These are phyloP conservation scores for Eristalinus sepulchralis DNA, from an alignment of 2,888 invertebrate genomes.

Conservation along the genomic window DNA sequence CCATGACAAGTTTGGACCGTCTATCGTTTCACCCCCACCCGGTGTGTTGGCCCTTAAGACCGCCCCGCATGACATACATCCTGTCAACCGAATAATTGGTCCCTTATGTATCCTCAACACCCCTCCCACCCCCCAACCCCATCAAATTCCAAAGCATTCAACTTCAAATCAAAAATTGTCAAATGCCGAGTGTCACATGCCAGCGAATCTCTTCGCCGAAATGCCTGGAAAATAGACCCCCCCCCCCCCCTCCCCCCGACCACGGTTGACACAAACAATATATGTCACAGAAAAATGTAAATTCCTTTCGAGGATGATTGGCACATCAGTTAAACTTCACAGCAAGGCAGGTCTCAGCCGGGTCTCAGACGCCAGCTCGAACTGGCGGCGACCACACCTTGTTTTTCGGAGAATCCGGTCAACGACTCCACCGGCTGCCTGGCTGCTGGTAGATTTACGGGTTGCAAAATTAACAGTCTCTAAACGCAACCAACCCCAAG, in stretches of 20 bases:
- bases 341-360: neutral
- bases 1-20: neutral
- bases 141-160: constrained; percentile 2
- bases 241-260: no score
- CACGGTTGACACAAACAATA: no score
- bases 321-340: constrained; percentile 62
- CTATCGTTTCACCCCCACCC: neutral
- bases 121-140: neutral
- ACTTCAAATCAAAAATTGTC: constrained; percentile 41
- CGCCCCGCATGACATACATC: neutral
- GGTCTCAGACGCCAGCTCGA: neutral
- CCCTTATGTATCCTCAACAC: neutral
- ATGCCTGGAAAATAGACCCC: no score
- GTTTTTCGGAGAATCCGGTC: constrained; percentile 46
- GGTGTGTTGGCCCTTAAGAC: neutral
- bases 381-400: constrained; percentile 46
- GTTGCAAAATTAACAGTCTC: constrained; percentile 47
- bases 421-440: constrained; percentile 28
- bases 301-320: constrained; percentile 54
- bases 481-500: constrained; percentile 24
- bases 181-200: constrained; percentile 39
- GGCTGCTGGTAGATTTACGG: constrained; percentile 14
- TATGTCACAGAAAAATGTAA: constrained; percentile 58
- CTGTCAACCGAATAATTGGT: neutral
- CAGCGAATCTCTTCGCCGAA: neutral